Percentiles rank a stretch among this genome's conserved stretches.
phyloP scores from a whole-genome alignment of 2,113 vertebrate genomes.

The Pteruthius melanotis region DNA sequence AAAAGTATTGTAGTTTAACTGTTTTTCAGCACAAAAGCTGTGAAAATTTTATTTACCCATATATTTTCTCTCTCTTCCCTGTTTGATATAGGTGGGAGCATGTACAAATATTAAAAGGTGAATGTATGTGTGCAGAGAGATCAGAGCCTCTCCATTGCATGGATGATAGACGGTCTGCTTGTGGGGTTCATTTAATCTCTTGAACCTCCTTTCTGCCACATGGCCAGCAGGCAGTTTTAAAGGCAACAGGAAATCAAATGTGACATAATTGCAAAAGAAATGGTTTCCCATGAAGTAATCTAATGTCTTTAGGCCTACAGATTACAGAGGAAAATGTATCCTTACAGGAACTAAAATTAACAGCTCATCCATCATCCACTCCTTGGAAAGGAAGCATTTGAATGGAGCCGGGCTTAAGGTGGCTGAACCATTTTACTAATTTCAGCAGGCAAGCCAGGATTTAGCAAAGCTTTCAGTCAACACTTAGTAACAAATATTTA shows the following conservation, averaged over 20 bases:
- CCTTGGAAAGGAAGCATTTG: background rate
- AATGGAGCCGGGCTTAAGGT: background rate
- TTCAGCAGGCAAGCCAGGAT: background rate
- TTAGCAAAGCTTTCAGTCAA: background rate
- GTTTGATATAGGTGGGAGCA: background rate
- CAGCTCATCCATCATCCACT: background rate
- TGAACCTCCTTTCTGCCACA: background rate
- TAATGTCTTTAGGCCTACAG: conserved; percentile 17
- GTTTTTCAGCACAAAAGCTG: background rate
- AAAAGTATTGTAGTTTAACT: background rate
- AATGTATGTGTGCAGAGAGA: background rate
- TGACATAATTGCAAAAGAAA: conserved; percentile 33
- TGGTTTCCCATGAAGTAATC: conserved; percentile 22
- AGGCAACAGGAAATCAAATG: conserved; percentile 21
- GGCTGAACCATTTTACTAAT: background rate
- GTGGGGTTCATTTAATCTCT: background rate
- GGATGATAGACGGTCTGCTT: background rate
- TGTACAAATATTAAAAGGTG: background rate
- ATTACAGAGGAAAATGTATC: conserved; percentile 1
- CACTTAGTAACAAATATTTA: background rate
- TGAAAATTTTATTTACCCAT: background rate
- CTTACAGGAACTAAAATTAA: conserved; percentile 43
- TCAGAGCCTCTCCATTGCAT: background rate
- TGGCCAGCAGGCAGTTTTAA: conserved; percentile 9
- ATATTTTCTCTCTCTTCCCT: background rate